Base-by-base conservation (phyloP, 2,888 invertebrate species). In the Caenorhabditis sp. region DNA sequence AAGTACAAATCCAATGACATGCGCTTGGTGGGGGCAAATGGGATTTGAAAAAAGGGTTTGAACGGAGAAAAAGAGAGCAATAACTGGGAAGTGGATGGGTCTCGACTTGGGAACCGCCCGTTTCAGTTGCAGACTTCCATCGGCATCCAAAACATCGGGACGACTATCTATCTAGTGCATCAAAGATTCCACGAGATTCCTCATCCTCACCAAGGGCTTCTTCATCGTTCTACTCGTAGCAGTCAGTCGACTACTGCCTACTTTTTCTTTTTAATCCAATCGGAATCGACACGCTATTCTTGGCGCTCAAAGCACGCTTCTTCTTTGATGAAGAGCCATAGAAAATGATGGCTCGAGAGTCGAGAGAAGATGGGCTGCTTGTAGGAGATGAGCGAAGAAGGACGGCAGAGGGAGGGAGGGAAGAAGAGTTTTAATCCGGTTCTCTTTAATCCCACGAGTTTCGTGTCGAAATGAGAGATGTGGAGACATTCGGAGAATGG, bases 181-280 rank as follows among this genome's bases (percentile, higher is more conserved):
- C 69, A 69, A 69, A 69, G 69, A 69, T 69, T 69, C 69, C 68
- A 68, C 68, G 68, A 68, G 68, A 68, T 68, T 69, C 60, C 1
- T 32, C n/a, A 1, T 20, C 50, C 20, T 32, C 32, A n/a, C n/a
- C n/a, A n/a, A 9, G 47, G 47, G 26, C 47, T 24, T 50, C 64
- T 24, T 50, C 64, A 18, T 50, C 65, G 6, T 32, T 35, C 28
- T 37, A 44, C 32, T 24, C 32, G 32, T 9, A 32, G n/a, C 40
- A 40, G 40, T 13, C 40, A 18, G n/a, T n/a, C n/a, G n/a, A n/a
- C 26, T 28, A 32, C 55, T 13, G 15, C 1, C 47, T 61, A 61
- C 61, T 61, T 61, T 58, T 32, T 47, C 61, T 44, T 69, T 60
- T 69, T 69, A 69, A 69, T 69, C 69, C 69, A 69, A 69, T 69